Base-by-base conservation (phyloP, 2,797 vertebrate genomes). In the Eurystomus glaucurus region DNA sequence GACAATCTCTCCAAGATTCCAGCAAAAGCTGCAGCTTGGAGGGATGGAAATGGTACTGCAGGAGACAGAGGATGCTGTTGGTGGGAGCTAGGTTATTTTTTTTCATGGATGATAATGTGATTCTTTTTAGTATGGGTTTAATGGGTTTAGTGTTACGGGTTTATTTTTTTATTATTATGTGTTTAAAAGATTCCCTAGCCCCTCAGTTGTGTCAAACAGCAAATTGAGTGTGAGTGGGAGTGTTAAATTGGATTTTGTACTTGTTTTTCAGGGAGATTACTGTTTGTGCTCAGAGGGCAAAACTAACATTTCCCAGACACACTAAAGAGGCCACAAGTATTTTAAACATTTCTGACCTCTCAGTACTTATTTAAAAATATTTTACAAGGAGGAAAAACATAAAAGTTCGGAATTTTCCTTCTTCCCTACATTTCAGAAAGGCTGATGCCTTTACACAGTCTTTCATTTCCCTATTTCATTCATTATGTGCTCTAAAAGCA, bases 221-320 rank as follows among this genome's bases (percentile, higher is more conserved):
- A 94, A 95, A 91, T 64, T 23, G 64, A 78, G 21, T 25, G 74
- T 78, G 66, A 39, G 74, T 85, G 78, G 85, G 92, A 95, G 82
- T 26, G 58, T 18, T 69, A 79, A 85, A 94, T 50, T 57, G 48
- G 54, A 82, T 76, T 85, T 64, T 52, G 61, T 16, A 25, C 35
- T 89, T 76, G 35, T 78, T 95, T 89, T 88, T 78, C 62, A 64
- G 52, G 45, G 39, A 86, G 61, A 89, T 78, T 60, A 75, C 14
- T 64, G 14, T 68, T 64, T 71, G 61, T 51, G 65, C n/a, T 78
- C 74, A 55, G 13, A 89, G 61, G 26, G 84, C 35, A 84, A 89
- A 91, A 94, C 66, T 77, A 92, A 66, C 72, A 68, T 75, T 61
- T 89, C 74, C 48, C 48, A 84, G 52, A 58, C n/a, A 57, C 60